Conservation (phyloP, 2,797 vertebrate genomes). For the Falco biarmicus region DNA sequence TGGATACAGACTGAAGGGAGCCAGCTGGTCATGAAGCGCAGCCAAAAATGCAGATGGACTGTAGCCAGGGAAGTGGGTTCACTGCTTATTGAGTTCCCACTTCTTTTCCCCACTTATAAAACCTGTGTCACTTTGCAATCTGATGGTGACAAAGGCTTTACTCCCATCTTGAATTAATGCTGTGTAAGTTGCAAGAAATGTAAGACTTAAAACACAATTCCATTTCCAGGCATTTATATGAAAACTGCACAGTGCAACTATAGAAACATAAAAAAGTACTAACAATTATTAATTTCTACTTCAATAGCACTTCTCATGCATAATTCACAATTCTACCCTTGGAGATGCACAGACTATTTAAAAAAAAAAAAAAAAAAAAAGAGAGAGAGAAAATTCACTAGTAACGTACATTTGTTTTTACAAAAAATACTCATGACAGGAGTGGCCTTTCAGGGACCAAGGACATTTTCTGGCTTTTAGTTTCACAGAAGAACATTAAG, state of each 20-base stretch:
- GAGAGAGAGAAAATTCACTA: neutral
- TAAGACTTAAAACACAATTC: neutral
- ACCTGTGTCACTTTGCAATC: neutral
- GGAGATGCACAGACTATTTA: neutral
- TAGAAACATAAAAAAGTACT: neutral
- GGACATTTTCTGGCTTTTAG: neutral
- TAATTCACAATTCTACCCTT: neutral
- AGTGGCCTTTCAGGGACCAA: neutral
- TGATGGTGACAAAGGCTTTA: neutral
- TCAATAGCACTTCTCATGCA: neutral
- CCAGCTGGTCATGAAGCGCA: neutral
- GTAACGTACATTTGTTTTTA: neutral
- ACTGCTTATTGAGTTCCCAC: neutral
- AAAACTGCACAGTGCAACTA: neutral
- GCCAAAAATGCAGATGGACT: conserved; percentile 49
- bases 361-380: neutral
- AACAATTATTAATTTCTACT: neutral
- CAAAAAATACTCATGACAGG: neutral
- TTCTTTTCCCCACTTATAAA: conserved; percentile 3
- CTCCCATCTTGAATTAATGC: neutral
- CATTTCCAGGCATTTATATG: neutral
- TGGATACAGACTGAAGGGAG: conserved; percentile 44
- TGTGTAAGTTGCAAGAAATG: neutral
- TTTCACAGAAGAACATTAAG: neutral
- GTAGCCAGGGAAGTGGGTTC: neutral